phyloP scores from a whole-genome alignment of 2,797 vertebrate species.

The Scolopax bukidnonensis region DNA sequence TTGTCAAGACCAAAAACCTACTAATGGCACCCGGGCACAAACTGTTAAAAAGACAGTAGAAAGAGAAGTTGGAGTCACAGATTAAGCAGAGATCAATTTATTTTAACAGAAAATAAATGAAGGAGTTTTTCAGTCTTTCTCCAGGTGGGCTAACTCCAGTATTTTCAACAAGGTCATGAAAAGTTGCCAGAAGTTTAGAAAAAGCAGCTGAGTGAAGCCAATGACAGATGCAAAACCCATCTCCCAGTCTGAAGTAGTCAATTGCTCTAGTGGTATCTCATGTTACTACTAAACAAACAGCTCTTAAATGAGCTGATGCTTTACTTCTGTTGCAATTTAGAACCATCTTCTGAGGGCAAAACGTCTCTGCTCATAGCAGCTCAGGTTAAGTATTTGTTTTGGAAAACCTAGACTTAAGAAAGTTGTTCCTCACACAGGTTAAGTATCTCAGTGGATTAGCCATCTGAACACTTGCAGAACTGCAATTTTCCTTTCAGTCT shows the following conservation, averaged over 20 bases:
- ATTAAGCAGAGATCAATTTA: neutral
- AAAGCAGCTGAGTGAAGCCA: neutral
- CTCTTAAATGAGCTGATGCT: neutral
- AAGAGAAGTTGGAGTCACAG: neutral
- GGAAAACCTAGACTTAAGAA: slow-evolving; percentile 5
- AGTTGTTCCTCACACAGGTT: neutral
- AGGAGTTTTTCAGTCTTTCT: neutral
- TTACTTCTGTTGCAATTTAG: neutral
- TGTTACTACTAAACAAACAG: neutral
- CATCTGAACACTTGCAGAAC: neutral
- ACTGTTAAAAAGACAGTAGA: neutral
- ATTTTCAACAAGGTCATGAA: neutral
- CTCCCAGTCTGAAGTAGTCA: neutral
- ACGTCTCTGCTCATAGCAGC: rapidly evolving
- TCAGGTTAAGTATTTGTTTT: slow-evolving; percentile 12
- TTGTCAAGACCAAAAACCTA: neutral
- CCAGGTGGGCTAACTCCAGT: neutral
- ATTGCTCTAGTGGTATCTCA: neutral
- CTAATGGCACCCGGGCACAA: neutral
- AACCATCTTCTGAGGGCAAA: neutral
- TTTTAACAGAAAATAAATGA: neutral
- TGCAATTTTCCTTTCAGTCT: neutral
- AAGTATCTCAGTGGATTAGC: neutral
- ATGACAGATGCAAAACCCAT: neutral
- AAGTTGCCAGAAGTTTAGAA: slow-evolving; percentile 5